Evolutionary conservation across 2,888 invertebrate genomes (phyloP).

Genomic region (Lamproptera curius): DNA sequence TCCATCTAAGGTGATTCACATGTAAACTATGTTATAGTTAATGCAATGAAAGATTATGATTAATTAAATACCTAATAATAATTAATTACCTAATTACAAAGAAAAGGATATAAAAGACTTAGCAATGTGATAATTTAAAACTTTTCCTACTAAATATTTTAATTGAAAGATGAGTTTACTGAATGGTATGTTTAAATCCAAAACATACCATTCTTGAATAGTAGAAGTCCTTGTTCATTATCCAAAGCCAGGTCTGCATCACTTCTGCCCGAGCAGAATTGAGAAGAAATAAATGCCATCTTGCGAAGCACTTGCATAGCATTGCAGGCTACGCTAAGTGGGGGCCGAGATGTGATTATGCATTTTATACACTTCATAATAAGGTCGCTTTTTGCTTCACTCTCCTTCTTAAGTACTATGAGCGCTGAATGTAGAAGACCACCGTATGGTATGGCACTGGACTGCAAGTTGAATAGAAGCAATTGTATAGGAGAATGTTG

Average conservation of each 20-base stretch:
- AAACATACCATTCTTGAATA: conserved; percentile 61
- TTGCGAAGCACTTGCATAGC: conserved; percentile 35
- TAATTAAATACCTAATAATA: no score
- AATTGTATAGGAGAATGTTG: neutral
- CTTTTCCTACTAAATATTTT: no score
- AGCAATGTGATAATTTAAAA: no score
- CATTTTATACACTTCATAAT: conserved; percentile 37
- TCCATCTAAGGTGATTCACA: no score
- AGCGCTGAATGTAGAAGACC: conserved; percentile 27
- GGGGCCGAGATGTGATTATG: conserved; percentile 45
- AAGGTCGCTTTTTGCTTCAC: conserved; percentile 17
- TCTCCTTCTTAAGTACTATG: conserved; percentile 22
- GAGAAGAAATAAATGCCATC: conserved; percentile 25
- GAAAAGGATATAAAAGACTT: no score
- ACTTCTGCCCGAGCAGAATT: conserved; percentile 39
- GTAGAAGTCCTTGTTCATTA: conserved; percentile 62
- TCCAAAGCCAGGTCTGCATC: conserved; percentile 54
- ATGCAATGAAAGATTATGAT: no score
- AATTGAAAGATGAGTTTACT: no score
- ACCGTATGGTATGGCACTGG: conserved; percentile 43
- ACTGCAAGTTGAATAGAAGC: conserved; percentile 43
- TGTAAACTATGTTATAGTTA: no score
- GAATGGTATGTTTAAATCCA: no score
- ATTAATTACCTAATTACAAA: no score
- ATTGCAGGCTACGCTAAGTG: conserved; percentile 41